phyloP scores from a whole-genome alignment of 1,140 invertebrate genomes.

The Bombus difficillimus region DNA sequence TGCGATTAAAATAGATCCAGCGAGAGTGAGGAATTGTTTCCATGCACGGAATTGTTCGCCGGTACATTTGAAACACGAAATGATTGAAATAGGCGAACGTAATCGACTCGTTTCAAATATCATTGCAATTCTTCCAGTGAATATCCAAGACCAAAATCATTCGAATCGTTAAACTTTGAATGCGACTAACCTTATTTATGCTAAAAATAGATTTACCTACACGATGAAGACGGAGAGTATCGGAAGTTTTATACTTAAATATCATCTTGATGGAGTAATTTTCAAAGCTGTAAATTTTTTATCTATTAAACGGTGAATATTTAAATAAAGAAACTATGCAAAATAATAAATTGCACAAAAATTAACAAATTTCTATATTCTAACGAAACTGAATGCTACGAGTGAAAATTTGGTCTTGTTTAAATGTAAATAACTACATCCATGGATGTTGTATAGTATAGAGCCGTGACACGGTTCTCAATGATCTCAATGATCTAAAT shows the following conservation, averaged over 20 bases:
- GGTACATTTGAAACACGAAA: not conserved
- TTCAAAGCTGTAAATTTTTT: no score
- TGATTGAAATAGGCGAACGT: not conserved
- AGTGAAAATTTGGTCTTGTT: not conserved
- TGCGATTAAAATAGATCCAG: conserved; percentile 24
- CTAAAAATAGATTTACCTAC: not conserved
- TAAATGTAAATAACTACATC: not conserved
- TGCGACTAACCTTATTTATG: not conserved
- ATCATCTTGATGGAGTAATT: no score
- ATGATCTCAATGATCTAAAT: not conserved
- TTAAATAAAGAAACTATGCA: no score
- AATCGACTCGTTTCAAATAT: not conserved
- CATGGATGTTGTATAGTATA: not conserved
- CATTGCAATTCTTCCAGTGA: not conserved
- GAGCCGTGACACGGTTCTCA: not conserved
- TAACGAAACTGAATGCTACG: not conserved
- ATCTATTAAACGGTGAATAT: rapidly evolving
- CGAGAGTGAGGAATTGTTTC: conserved; percentile 15
- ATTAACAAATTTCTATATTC: not conserved
- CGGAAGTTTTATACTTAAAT: no score
- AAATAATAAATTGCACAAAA: no score
- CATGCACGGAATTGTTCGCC: not conserved
- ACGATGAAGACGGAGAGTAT: not conserved
- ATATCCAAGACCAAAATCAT: not conserved
- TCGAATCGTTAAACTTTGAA: not conserved